Evolutionary conservation across 2,888 invertebrate genomes (phyloP).

Genomic region (Folsomia candida): DNA sequence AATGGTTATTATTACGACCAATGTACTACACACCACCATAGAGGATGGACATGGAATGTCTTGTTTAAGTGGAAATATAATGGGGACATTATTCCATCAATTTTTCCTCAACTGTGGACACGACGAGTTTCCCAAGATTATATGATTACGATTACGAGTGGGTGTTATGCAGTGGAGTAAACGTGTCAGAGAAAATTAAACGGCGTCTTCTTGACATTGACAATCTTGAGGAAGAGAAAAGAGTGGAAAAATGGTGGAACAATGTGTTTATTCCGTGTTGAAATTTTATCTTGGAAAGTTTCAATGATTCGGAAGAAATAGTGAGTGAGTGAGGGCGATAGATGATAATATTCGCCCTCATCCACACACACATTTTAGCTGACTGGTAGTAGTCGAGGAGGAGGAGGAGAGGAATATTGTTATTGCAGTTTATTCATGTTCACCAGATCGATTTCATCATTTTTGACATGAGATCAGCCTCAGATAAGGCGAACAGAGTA

Average conservation of each 20-base stretch:
- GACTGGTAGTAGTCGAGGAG: neutral
- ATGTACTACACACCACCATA: neutral
- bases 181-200: neutral
- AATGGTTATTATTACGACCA: neutral
- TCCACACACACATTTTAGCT: too few species aligned
- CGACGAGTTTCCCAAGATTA: neutral
- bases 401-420: neutral
- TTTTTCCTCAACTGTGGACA: too few species aligned
- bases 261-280: neutral
- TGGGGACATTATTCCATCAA: neutral
- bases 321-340: too few species aligned
- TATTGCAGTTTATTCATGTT: neutral
- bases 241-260: neutral
- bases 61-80: neutral
- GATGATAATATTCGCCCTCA: too few species aligned
- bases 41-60: neutral
- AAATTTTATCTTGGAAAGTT: neutral
- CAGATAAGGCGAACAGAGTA: too few species aligned
- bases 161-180: too few species aligned
- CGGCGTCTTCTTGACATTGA: neutral
- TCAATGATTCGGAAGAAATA: too few species aligned
- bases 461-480: constrained; percentile 4
- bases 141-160: neutral
- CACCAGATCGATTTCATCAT: constrained; percentile 1
- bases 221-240: too few species aligned